Base-by-base conservation (phyloP, 2,888 invertebrate genomes). In the Hofmannophila pseudospretella region DNA sequence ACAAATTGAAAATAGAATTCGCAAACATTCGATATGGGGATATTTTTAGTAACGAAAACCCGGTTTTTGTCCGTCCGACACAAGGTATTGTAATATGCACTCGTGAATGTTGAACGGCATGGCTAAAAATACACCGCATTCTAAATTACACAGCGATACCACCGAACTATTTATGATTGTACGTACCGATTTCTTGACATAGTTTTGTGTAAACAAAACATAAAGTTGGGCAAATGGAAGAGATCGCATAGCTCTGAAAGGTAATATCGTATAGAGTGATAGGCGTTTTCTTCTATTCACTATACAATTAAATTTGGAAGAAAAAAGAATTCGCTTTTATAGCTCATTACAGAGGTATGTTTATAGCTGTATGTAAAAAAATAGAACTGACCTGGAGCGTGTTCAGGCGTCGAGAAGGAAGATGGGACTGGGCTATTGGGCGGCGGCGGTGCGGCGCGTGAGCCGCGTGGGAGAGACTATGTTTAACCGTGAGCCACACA, bases 21-120 rank as follows among this genome's bases (percentile, higher is more conserved):
- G 78, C 79, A 85, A 82, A 79, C 84, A 84, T 84, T 81, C 71
- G 84, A 85, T 86, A 84, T 70, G 78, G 70, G 74, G 71, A 67
- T 85, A 86, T 86, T 80, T 80, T 71, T 85, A 86, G 85, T 71
- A 67, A 45, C 70, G 65, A 77, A 75, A 84, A 84, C 84, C 85
- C 74, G 84, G 84, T 85, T 85, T 80, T 78, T 75, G 71, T 72
- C 53, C 54, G 60, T 44, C 57, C 57, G 66, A 68, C 72, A 70
- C 67, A 60, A 64, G 58, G 71, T 74, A 81, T 84, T 84, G 82
- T 82, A 60, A 65, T 68, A 76, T 81, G 79, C 78, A 80, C 71
- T 71, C 65, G 58, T 61, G 66, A 67, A 71, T 67, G 58, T 66
- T 64, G 56, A 67, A 64, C 67, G 59, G 60, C 63, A 63, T 45